Evolutionary conservation across 2,113 vertebrate species (phyloP), one percentile per base, ranked within the genome.

Genomic region (Danionella cerebrum): DNA sequence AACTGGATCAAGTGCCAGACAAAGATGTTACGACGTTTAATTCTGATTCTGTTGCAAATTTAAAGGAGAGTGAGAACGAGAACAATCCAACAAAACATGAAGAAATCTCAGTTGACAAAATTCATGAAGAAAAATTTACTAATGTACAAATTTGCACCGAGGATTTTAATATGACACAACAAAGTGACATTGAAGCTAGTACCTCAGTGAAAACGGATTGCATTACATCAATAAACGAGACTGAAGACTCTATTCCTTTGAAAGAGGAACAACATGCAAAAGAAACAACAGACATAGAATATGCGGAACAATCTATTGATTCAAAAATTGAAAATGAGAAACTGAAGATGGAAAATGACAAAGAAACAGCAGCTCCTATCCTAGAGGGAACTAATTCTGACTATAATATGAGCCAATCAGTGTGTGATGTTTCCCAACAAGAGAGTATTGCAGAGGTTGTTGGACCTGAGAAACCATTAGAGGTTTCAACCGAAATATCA

Each of bases 11-110:
- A n/a, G n/a, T n/a, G n/a, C n/a, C n/a, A n/a, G n/a, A n/a, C n/a
- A n/a, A n/a, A n/a, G n/a, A n/a, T n/a, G n/a, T n/a, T n/a, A n/a
- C n/a, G n/a, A n/a, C n/a, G n/a, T n/a, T n/a, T n/a, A n/a, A n/a
- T n/a, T n/a, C n/a, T n/a, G n/a, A n/a, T n/a, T n/a, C n/a, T n/a
- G n/a, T n/a, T n/a, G n/a, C n/a, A n/a, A n/a, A n/a, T n/a, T n/a
- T n/a, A n/a, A n/a, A n/a, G n/a, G n/a, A n/a, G n/a, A n/a, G n/a
- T n/a, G n/a, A n/a, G n/a, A n/a, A n/a, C n/a, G n/a, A n/a, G n/a
- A 27, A 7, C 59, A 77, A 33, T 18, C 11, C n/a, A n/a, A n/a
- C n/a, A 45, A 21, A 68, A 55, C 18, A 48, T 35, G 57, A 67
- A 69, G 4, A 2, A 11, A 64, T 44, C 24, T 16, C 57, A 62